phyloP scores from a whole-genome alignment of 2,797 vertebrate genomes.

The Sebastes flavidus region DNA sequence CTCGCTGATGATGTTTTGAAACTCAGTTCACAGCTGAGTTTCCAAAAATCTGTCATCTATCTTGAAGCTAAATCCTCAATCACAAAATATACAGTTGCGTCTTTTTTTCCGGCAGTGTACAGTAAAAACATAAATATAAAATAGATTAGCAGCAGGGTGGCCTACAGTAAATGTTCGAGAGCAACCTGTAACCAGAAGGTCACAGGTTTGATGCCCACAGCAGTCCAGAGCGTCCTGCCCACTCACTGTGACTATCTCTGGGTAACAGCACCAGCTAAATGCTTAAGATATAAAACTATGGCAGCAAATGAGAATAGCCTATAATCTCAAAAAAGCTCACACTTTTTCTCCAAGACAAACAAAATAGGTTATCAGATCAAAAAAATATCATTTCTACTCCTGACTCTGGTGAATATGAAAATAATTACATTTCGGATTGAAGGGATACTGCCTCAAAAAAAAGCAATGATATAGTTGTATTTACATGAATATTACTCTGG shows the following conservation, averaged over 20 bases:
- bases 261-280: constrained; percentile 52
- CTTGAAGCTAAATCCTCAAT: constrained; percentile 1
- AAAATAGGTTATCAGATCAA: constrained; percentile 35
- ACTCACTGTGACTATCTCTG: constrained; percentile 32
- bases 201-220: constrained; percentile 59
- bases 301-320: constrained; percentile 44
- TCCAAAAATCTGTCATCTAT: background rate
- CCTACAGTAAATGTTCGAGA: constrained; percentile 46
- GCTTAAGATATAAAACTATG: constrained; percentile 44
- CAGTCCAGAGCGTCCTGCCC: constrained; percentile 36
- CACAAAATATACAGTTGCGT: constrained; percentile 29
- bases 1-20: background rate
- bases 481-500: constrained; percentile 66
- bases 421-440: constrained; percentile 64
- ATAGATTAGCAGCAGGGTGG: constrained; percentile 65
- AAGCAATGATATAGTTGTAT: constrained; percentile 58
- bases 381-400: constrained; percentile 31
- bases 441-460: constrained; percentile 46
- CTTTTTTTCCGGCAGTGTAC: constrained; percentile 30
- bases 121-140: constrained; percentile 51
- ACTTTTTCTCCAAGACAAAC: constrained; percentile 56
- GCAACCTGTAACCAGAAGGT: constrained; percentile 40
- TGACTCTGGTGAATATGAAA: constrained; percentile 59
- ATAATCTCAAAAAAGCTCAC: constrained; percentile 51
- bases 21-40: background rate